Evolutionary conservation across 2,797 vertebrate species (phyloP).

Genomic region (Chiloscyllium punctatum): DNA sequence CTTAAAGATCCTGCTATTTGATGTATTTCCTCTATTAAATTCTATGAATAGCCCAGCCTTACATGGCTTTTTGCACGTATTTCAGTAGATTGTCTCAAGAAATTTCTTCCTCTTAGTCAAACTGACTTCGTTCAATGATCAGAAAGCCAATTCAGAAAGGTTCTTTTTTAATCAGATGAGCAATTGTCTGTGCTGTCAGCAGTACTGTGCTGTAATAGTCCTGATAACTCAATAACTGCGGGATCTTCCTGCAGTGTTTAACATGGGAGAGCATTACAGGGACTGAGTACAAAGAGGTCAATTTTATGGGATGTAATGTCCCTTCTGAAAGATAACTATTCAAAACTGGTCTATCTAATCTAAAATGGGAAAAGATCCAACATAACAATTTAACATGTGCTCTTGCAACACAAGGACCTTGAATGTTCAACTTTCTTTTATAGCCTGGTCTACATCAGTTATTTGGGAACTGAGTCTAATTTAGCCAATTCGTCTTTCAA

Average conservation of each 20-base stretch:
- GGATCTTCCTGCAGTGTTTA: conserved; percentile 34
- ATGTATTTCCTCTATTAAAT: not conserved
- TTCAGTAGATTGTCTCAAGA: not conserved
- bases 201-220: not conserved
- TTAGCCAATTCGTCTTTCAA: conserved; percentile 35
- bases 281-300: conserved; percentile 31
- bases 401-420: conserved; percentile 18
- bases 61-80: not conserved
- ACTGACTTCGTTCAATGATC: not conserved
- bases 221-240: conserved; percentile 23
- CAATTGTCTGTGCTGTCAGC: conserved; percentile 15
- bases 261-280: conserved; percentile 24
- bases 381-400: conserved; percentile 34
- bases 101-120: not conserved
- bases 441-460: conserved; percentile 6
- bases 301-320: conserved; percentile 27
- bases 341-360: conserved; percentile 24
- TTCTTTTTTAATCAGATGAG: conserved; percentile 11
- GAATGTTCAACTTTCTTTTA: conserved; percentile 37
- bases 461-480: conserved; percentile 28
- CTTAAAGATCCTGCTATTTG: not conserved
- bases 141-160: not conserved
- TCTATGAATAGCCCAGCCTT: not conserved
- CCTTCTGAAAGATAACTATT: conserved; percentile 32
- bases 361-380: conserved; percentile 34